Percentiles rank a stretch among this genome's conserved stretches.
phyloP scores from a whole-genome alignment of 2,797 vertebrate genomes.

The Myoxocephalus aenaeus region DNA sequence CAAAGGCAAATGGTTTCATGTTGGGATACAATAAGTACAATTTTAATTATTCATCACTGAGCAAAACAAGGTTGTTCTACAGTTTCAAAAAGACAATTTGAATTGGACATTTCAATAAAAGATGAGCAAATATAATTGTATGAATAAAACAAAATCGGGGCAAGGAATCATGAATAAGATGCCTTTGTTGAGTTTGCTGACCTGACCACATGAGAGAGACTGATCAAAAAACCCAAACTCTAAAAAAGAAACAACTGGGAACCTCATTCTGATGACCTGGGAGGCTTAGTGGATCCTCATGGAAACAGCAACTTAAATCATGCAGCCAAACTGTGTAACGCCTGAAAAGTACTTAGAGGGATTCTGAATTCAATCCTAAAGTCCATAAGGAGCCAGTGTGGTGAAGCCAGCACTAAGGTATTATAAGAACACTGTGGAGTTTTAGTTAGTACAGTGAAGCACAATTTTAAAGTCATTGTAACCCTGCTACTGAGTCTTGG shows the following conservation, averaged over 20 bases:
- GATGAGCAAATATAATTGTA: not conserved
- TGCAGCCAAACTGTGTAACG: not conserved
- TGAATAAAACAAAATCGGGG: not conserved
- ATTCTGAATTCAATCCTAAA: not conserved
- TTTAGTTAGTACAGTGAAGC: too few species aligned
- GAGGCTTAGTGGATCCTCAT: not conserved
- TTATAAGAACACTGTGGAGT: too few species aligned
- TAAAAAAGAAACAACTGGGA: not conserved
- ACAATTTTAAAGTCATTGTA: too few species aligned
- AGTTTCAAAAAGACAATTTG: not conserved
- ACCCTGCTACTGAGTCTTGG: not conserved
- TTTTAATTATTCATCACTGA: not conserved
- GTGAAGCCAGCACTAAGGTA: too few species aligned
- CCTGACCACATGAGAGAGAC: not conserved
- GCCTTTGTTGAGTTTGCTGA: not conserved
- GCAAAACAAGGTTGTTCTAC: not conserved
- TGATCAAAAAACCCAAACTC: not conserved
- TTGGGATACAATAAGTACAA: not conserved
- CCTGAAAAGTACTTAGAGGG: not conserved
- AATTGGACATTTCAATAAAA: constrained; percentile 7
- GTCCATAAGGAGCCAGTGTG: too few species aligned
- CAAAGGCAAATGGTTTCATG: not conserved
- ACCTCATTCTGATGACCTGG: not conserved
- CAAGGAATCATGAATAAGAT: not conserved
- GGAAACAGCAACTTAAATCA: not conserved